phyloP scores from a whole-genome alignment of 2,113 vertebrate genomes.

The Shinisaurus crocodilurus region DNA sequence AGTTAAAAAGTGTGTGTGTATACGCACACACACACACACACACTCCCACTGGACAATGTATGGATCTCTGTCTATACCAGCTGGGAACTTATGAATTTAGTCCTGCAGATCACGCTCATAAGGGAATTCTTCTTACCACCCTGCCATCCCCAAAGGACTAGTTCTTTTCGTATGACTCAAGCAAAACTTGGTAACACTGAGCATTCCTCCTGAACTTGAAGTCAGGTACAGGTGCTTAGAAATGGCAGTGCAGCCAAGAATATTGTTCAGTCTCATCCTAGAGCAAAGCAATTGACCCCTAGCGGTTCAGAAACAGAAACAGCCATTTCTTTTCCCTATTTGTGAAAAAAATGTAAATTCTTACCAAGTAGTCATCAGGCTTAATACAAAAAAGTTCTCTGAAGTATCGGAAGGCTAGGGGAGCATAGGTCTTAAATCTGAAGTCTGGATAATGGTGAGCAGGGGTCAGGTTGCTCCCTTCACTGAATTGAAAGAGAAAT shows the following conservation, averaged over 20 bases:
- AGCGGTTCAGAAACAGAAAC: slow-evolving; percentile 9
- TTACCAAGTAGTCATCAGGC: slow-evolving; percentile 98
- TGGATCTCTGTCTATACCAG: not conserved
- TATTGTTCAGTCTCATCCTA: not conserved
- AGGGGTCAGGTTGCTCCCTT: slow-evolving; percentile 97
- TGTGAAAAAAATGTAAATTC: slow-evolving; percentile 64
- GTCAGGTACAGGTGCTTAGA: not conserved
- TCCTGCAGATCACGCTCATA: not conserved
- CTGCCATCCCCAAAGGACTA: not conserved
- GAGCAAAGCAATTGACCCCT: slow-evolving; percentile 8
- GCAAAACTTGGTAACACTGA: not conserved
- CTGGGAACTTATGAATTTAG: not conserved
- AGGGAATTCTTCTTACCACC: not conserved
- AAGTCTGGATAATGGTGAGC: slow-evolving; percentile 99
- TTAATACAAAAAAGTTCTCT: slow-evolving; percentile 98
- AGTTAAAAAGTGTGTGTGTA: not conserved
- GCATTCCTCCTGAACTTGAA: not conserved
- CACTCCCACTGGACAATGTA: not conserved
- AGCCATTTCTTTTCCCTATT: slow-evolving; percentile 35
- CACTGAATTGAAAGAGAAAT: slow-evolving; percentile 77
- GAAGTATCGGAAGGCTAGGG: slow-evolving; percentile 98
- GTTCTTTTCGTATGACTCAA: not conserved
- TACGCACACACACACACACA: no score
- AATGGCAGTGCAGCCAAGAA: not conserved
- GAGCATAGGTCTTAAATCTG: slow-evolving; percentile 97